phyloP scores from a whole-genome alignment of 2,888 invertebrate species.

The Rhamphomyia laevipes region DNA sequence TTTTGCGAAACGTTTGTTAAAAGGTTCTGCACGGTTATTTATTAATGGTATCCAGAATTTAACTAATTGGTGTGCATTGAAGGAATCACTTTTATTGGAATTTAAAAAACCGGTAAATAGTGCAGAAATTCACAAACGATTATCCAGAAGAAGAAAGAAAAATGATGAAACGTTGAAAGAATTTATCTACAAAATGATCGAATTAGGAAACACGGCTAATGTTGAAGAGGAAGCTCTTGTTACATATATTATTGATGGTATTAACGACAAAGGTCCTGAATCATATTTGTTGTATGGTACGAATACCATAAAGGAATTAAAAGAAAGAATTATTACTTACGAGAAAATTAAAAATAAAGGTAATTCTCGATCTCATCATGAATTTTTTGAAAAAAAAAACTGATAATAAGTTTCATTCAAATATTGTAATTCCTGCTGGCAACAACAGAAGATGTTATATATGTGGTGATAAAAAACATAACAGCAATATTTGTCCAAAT shows the following conservation, averaged over 20 bases:
- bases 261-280: slow-evolving; percentile 27
- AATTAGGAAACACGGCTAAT: neutral
- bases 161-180: neutral
- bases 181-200: neutral
- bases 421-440: neutral
- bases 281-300: slow-evolving; percentile 3
- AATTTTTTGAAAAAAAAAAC: neutral
- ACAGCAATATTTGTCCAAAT: neutral
- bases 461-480: slow-evolving; percentile 4
- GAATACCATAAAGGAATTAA: slow-evolving; percentile 1
- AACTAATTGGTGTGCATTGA: no score
- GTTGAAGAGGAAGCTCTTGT: neutral
- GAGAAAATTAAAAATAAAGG: slow-evolving; percentile 4
- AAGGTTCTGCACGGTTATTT: no score
- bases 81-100: no score
- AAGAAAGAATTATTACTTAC: neutral
- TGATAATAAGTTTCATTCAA: neutral
- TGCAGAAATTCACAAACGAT: neutral
- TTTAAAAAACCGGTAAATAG: neutral
- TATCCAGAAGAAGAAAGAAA: neutral
- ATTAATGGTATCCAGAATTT: no score
- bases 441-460: slow-evolving; percentile 2
- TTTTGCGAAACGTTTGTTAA: no score
- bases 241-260: slow-evolving; percentile 27
- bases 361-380: neutral